A percentile compares a stretch with the other conserved stretches of the same genome.
These are phyloP conservation scores for Linnaemya tessellans DNA, from an alignment of 2,888 invertebrate species.

Conservation along the genomic window DNA sequence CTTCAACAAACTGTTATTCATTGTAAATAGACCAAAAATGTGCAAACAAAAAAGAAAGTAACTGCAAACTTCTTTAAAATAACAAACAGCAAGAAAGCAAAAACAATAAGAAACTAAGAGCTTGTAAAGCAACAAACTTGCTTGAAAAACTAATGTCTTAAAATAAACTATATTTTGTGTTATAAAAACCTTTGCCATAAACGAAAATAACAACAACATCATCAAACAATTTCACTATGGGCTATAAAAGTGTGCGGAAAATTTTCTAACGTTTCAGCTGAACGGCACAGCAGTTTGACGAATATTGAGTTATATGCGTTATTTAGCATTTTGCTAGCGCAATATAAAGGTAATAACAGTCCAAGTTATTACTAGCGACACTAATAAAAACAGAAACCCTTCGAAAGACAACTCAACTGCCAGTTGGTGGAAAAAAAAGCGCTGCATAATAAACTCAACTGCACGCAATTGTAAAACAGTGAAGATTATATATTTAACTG, in stretches of 20 bases:
- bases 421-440: constrained; percentile 72
- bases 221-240: constrained; percentile 55
- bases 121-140: constrained; percentile 79
- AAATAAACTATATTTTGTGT: constrained; percentile 68
- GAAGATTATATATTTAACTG: too few relatives aligned
- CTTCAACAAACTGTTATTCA: constrained; percentile 28
- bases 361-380: constrained; percentile 70
- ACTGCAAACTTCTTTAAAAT: constrained; percentile 69
- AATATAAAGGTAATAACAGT: constrained; percentile 82
- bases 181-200: constrained; percentile 73
- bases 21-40: constrained; percentile 52
- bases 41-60: constrained; percentile 44
- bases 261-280: constrained; percentile 52
- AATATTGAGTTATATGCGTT: constrained; percentile 82
- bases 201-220: constrained; percentile 36
- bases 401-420: constrained; percentile 69
- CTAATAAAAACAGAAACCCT: constrained; percentile 68
- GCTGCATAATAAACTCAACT: constrained; percentile 1
- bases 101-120: constrained; percentile 51
- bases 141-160: constrained; percentile 79
- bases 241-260: constrained; percentile 62
- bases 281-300: constrained; percentile 74
- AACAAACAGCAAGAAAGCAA: background rate
- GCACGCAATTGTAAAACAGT: constrained; percentile 10
- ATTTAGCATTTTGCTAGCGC: constrained; percentile 79